Evolutionary conservation across 2,797 vertebrate species (phyloP).

Genomic region (Acipenser transmontanus): DNA sequence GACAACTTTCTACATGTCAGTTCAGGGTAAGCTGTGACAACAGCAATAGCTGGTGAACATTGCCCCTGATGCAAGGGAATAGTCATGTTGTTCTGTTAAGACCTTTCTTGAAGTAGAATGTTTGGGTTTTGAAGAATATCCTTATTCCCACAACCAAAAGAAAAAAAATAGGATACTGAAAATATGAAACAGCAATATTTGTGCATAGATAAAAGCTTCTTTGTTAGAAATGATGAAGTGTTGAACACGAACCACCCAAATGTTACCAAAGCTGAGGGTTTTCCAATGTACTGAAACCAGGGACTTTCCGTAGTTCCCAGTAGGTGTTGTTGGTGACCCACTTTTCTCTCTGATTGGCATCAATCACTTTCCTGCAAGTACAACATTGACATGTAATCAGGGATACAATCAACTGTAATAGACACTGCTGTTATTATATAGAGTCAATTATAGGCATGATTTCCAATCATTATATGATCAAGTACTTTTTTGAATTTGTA

Average conservation of each 20-base stretch:
- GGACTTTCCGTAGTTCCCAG: conserved; percentile 95
- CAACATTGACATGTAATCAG: not conserved
- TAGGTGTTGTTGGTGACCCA: conserved; percentile 95
- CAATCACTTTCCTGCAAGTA: conserved; percentile 78
- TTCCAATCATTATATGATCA: too few species aligned
- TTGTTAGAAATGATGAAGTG: conserved; percentile 54
- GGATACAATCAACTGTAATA: not conserved
- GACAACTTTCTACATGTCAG: conserved; percentile 44
- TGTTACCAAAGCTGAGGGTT: conserved; percentile 84
- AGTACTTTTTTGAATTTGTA: too few species aligned
- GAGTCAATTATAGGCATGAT: too few species aligned
- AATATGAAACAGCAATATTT: conserved; percentile 21
- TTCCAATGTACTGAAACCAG: conserved; percentile 93
- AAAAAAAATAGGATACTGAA: conserved; percentile 9
- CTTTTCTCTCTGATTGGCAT: conserved; percentile 86
- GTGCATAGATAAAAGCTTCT: conserved; percentile 63
- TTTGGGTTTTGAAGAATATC: not conserved
- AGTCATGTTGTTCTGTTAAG: conserved; percentile 25
- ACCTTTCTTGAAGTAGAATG: conserved; percentile 1
- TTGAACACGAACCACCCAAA: conserved; percentile 47
- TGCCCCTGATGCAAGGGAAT: conserved; percentile 18
- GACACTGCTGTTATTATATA: too few species aligned
- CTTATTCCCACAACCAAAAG: not conserved
- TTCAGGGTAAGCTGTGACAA: conserved; percentile 43
- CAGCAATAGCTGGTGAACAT: conserved; percentile 30